Base-by-base conservation (phyloP, 92 coral and sea anemone species). In the Zoanthus gigantus region DNA sequence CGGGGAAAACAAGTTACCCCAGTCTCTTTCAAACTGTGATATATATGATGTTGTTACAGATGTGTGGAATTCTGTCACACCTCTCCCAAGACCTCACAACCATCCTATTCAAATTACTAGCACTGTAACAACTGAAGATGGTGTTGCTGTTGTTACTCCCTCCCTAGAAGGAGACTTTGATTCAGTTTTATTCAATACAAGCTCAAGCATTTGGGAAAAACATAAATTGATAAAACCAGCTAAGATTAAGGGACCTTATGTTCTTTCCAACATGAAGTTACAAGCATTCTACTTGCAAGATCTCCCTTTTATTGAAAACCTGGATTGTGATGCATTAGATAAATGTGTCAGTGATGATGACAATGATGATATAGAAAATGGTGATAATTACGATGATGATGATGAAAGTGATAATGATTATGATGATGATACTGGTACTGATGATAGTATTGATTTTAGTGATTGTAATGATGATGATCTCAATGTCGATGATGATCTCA, bases 21-120 rank as follows among this genome's bases (percentile, higher is more conserved):
- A 65, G 13, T 17, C 17, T 14, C 85, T 81, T 65, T 50, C 85
- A 46, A 81, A 81, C 75, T 81, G 85, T 11, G 75, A 81, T 44
- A 48, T 81, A 11, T 81, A 81, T 66, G 75, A 81, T 65, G 60
- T 81, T 63, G 47, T 14, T 46, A 14, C 7, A n/a, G 61, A 81
- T 81, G 85, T 45, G 58, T 81, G 85, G 85, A 5, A 9, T 18
- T 45, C 84, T 15, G 54, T 66, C 9, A 17, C 11, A 2, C 61
- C 75, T 7, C 58, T 81, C 23, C 85, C 75, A 46, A 81, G 58
- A 45, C 75, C 46, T 2, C n/a, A 46, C 13, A 65, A 14, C 47
- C 10, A 15, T 80, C 53, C 85, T 9, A 63, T 80, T 69, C 9
- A 42, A 6, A 61, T 81, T 67, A 44, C 61, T 44, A 63, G 58